These are phyloP conservation scores for Lepus townsendii DNA, from an alignment of 2,797 vertebrate genomes.

Conservation along the genomic window DNA sequence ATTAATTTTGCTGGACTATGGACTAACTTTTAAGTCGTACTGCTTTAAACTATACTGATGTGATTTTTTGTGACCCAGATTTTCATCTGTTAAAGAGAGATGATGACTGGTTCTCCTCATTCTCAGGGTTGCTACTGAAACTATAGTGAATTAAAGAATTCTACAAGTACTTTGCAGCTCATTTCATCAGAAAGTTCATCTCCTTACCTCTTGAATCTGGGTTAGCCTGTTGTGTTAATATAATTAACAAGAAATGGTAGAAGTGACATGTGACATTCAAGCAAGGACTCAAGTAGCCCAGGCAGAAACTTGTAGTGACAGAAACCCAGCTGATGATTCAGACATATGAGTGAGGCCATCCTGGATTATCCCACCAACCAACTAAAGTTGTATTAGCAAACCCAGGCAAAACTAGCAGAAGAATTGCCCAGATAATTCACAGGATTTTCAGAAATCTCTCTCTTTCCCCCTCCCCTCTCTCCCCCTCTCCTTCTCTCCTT, in stretches of 20 bases:
- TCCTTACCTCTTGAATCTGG: slow-evolving; percentile 14
- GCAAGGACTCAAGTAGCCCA: background rate
- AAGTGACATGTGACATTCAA: background rate
- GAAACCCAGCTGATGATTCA: background rate
- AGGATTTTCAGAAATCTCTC: background rate
- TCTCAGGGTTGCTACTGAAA: background rate
- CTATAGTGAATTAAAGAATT: background rate
- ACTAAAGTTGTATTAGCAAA: background rate
- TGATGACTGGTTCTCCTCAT: slow-evolving; percentile 19
- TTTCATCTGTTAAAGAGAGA: slow-evolving; percentile 16
- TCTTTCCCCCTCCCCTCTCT: too few relatives aligned
- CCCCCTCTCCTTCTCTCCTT: too few relatives aligned
- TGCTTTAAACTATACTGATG: background rate
- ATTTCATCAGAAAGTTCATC: background rate
- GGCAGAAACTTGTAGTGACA: background rate
- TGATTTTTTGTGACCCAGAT: background rate
- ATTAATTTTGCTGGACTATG: background rate
- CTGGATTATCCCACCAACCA: background rate
- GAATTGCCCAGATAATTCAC: background rate
- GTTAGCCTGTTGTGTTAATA: background rate
- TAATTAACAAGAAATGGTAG: background rate
- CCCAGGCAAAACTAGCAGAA: background rate
- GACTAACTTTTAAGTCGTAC: background rate
- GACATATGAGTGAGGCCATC: background rate
- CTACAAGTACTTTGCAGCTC: background rate